Percentiles rank a stretch among this genome's conserved stretches.
phyloP scores from a whole-genome alignment of 2,888 invertebrate genomes.

The Anaspis maculata region DNA sequence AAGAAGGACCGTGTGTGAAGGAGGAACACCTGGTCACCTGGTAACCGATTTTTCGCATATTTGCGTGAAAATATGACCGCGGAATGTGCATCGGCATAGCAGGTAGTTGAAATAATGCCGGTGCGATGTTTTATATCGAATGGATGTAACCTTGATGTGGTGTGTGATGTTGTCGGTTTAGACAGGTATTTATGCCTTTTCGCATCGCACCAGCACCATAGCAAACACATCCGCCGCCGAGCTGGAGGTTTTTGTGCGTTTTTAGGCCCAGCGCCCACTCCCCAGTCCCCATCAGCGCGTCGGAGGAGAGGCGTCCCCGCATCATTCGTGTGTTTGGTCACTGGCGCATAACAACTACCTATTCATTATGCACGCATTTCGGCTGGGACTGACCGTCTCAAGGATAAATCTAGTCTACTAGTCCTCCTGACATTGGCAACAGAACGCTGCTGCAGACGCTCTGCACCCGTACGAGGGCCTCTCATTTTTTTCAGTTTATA shows the following conservation, averaged over 20 bases:
- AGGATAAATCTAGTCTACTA: conserved; percentile 37
- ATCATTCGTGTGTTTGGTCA: conserved; percentile 31
- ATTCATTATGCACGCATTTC: conserved; percentile 39
- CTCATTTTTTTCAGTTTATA: conserved; percentile 17
- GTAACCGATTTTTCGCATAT: no score
- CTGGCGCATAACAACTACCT: conserved; percentile 37
- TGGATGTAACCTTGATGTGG: no score
- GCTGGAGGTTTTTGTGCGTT: conserved; percentile 8
- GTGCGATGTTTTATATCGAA: neutral
- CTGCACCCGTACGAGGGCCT: conserved; percentile 23
- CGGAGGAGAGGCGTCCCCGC: conserved; percentile 1
- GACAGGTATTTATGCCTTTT: no score
- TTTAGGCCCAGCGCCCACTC: conserved; percentile 9
- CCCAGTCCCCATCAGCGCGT: no score
- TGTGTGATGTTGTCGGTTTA: no score
- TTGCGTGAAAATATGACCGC: no score
- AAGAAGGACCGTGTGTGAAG: no score
- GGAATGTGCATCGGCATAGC: no score
- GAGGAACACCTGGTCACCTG: no score
- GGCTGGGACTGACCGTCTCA: conserved; percentile 40
- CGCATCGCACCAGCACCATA: no score
- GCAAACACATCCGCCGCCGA: neutral
- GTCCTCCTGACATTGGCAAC: conserved; percentile 21
- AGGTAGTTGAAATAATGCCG: no score
- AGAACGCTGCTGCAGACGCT: conserved; percentile 8